Conservation (phyloP, 1,140 invertebrate genomes). For the Panagrolaimus sp. region DNA sequence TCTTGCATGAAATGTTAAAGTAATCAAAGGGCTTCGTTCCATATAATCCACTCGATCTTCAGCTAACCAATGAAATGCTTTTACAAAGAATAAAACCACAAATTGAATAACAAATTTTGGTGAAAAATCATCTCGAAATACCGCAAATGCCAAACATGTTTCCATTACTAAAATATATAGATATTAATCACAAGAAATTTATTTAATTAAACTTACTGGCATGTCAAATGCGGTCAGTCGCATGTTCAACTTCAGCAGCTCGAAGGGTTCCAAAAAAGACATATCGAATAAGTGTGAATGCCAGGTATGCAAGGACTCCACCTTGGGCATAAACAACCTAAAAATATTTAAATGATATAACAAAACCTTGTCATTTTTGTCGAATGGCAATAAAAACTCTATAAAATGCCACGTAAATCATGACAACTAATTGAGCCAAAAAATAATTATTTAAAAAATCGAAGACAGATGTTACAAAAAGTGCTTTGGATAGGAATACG, state of each 20-base stretch:
- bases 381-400: too few species aligned
- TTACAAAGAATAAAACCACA: slow-evolving; percentile 88
- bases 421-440: too few species aligned
- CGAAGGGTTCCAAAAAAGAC: slow-evolving; percentile 94
- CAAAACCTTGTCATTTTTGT: slow-evolving; percentile 30
- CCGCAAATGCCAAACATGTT: slow-evolving; percentile 95
- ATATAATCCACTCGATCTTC: slow-evolving; percentile 99
- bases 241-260: slow-evolving; percentile 94
- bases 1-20: slow-evolving; percentile 85
- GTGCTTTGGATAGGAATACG: too few species aligned
- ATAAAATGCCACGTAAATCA: too few species aligned
- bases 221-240: slow-evolving; percentile 97
- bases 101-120: slow-evolving; percentile 96
- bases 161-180: too few species aligned
- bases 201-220: slow-evolving; percentile 62
- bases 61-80: slow-evolving; percentile 98
- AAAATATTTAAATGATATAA: slow-evolving; percentile 60
- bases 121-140: slow-evolving; percentile 98
- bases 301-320: slow-evolving; percentile 85
- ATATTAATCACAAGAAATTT: slow-evolving; percentile 6
- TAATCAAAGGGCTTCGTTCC: slow-evolving; percentile 95
- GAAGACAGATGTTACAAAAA: too few species aligned
- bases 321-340: slow-evolving; percentile 97
- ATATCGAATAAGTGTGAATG: slow-evolving; percentile 88
- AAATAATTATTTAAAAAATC: too few species aligned